These are phyloP conservation scores for Eulemur rufifrons DNA, from an alignment of 2,113 vertebrate genomes.

Conservation along the genomic window DNA sequence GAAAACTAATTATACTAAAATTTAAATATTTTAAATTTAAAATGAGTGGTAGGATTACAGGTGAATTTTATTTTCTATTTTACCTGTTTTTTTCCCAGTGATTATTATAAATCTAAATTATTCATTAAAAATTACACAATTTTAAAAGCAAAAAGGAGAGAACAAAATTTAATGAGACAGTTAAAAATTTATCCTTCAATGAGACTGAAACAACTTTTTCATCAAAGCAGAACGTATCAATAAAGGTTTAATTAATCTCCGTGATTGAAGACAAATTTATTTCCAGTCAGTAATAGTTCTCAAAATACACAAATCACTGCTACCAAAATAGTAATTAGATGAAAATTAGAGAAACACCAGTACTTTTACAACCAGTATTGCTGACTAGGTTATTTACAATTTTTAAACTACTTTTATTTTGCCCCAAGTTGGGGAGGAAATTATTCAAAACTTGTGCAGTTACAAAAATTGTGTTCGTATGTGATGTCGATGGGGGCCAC, in stretches of 20 bases:
- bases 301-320: not conserved
- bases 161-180: slow-evolving; percentile 4
- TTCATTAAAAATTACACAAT: not conserved
- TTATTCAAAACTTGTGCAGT: not conserved
- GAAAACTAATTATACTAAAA: not conserved
- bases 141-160: slow-evolving; percentile 10
- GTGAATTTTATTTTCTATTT: not conserved
- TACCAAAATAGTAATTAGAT: not conserved
- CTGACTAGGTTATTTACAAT: not conserved
- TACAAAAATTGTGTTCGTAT: not conserved
- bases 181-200: not conserved
- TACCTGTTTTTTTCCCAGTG: not conserved
- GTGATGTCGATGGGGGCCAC: not conserved
- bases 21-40: not conserved
- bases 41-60: not conserved
- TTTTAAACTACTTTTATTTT: not conserved
- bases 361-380: not conserved
- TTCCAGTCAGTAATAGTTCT: not conserved
- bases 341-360: not conserved
- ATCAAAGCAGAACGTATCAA: not conserved
- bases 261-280: not conserved
- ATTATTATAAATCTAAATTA: not conserved
- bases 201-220: not conserved
- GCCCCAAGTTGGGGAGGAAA: not conserved
- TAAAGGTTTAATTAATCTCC: not conserved